A percentile compares a stretch with the other conserved stretches of the same genome.
phyloP scores from a whole-genome alignment of 2,113 vertebrate species.

The Labeo rohita region DNA sequence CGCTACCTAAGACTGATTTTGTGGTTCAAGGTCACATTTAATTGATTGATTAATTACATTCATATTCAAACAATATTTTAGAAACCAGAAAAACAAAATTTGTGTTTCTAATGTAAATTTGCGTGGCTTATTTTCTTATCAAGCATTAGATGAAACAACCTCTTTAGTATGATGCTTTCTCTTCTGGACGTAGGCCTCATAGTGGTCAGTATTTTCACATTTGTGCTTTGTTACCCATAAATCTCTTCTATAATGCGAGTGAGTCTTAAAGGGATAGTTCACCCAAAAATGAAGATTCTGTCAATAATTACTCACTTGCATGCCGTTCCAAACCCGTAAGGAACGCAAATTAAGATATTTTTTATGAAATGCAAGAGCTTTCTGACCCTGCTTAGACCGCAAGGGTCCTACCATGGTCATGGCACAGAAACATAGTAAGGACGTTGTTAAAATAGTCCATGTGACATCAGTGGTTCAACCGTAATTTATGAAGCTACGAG shows the following conservation, averaged over 20 bases:
- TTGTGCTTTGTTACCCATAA: not conserved
- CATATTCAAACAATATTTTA: not conserved
- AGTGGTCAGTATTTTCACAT: not conserved
- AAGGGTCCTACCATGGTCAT: no score
- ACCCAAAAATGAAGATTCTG: no score
- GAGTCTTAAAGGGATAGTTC: not conserved
- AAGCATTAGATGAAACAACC: not conserved
- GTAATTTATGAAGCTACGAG: no score
- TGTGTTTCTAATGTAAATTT: not conserved
- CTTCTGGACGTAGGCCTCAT: not conserved
- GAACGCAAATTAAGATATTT: no score
- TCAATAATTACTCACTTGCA: no score
- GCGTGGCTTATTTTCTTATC: not conserved
- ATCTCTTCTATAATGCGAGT: not conserved
- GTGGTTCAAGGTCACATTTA: not conserved
- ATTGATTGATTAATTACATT: not conserved
- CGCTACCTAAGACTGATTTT: no score
- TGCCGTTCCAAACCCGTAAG: no score
- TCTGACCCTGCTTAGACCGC: no score
- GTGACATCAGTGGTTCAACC: no score
- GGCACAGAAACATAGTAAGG: no score
- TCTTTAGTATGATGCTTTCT: not conserved
- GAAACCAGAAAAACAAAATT: not conserved
- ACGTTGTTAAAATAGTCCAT: no score
- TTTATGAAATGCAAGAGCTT: no score